Base-by-base conservation (phyloP, 2,888 invertebrate species). In the Halictus quadricinctus region DNA sequence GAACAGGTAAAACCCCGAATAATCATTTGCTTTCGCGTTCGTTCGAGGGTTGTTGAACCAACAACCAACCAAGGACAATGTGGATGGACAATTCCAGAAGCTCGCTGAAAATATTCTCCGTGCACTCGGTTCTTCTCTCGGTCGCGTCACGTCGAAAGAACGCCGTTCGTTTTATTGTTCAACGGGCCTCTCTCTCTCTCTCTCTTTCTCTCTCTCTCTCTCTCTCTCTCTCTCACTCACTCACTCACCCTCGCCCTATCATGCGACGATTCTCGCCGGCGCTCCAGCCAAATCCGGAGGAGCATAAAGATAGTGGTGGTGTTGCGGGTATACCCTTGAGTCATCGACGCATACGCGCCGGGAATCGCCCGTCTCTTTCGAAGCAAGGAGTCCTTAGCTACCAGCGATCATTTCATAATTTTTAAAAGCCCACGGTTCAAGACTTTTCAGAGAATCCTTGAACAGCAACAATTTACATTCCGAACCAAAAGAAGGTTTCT, bases 231-330 rank as follows among this genome's bases (percentile, higher is more conserved):
- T 13, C 48, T 48, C 58, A n/a, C 12, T 58, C 58, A n/a, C 58
- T 25, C 50, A 83, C 89, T 82, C 87, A 89, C 89, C 82, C 78
- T 85, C 84, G 87, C 79, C 81, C 87, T 89, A 89, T 88, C 87
- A 81, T 82, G 89, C 88, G 73, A 87, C 70, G 73, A 77, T 79
- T 50, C 77, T 73, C 54, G 85, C 75, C 72, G 75, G 82, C 76
- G 41, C 29, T 80, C 79, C 82, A 46, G 82, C 80, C 78, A 86
- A 87, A 87, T 82, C 80, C 60, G 79, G 79, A 75, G 46, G 58
- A 70, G 72, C 72, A 50, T 85, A 85, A 81, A 80, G 85, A 84
- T 78, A 81, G 85, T 64, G 36, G 66, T 69, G 72, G 36, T 78
- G 36, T 76, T 81, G 73, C 54, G 58, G 78, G 64, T 75, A 41